Percentiles rank a stretch among this genome's conserved stretches.
Evolutionary conservation across 2,113 vertebrate genomes (phyloP).

Genomic region (Cheirogaleus medius): DNA sequence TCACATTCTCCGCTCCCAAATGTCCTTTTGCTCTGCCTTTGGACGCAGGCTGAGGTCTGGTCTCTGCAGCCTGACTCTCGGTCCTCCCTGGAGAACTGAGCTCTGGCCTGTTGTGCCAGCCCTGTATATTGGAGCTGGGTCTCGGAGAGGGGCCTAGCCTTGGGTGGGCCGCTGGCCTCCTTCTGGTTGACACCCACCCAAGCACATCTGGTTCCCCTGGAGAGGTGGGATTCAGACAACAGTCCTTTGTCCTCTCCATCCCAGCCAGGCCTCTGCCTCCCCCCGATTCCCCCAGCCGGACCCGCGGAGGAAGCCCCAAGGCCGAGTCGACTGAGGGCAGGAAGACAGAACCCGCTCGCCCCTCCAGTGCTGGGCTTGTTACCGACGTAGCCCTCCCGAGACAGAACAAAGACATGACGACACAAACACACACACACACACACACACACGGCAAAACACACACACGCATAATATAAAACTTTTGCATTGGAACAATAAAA

Average conservation of each 20-base stretch:
- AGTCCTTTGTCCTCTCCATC: not conserved
- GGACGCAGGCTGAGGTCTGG: not conserved
- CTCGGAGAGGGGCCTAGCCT: not conserved
- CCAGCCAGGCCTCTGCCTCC: not conserved
- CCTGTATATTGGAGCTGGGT: too few species aligned
- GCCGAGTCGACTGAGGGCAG: not conserved
- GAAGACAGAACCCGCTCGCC: accelerated
- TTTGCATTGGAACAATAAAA: not conserved
- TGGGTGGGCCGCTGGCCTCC: not conserved
- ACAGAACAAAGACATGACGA: not conserved
- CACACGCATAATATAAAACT: not conserved
- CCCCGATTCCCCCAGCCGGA: too few species aligned
- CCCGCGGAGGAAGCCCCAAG: not conserved
- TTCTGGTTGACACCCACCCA: not conserved
- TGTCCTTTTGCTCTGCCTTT: not conserved
- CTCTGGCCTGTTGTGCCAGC: not conserved
- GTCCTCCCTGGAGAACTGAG: not conserved
- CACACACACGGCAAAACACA: not conserved
- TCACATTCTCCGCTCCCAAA: not conserved
- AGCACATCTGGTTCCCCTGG: not conserved
- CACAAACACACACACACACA: too few species aligned
- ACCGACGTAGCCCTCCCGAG: not conserved
- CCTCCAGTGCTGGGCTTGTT: not conserved
- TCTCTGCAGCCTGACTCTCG: not conserved
- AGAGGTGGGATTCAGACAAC: not conserved